Base-by-base conservation (phyloP, 2,113 vertebrate genomes). In the Mesembrinibis cayennensis region DNA sequence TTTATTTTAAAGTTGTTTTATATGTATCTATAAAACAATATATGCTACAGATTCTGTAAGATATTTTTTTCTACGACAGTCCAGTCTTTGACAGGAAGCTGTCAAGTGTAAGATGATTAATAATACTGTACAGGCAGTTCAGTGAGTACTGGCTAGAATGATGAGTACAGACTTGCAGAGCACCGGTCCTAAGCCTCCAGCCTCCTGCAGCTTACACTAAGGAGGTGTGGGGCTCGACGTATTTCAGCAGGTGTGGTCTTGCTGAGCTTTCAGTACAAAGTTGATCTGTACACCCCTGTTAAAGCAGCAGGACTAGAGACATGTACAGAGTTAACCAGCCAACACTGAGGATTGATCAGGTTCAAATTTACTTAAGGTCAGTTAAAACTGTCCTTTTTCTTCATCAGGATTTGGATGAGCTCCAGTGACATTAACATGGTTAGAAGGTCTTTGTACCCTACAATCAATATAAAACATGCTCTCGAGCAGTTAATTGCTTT, bases 311-410 rank as follows among this genome's bases (percentile, higher is more conserved):
- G 30, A 18, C n/a, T 40, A 30, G 62, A 36, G 13, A 27, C 0
- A 0, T 22, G 3, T 6, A 5, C 22, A 29, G 7, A 6, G 9
- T n/a, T 50, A 67, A 70, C 11, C 0, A 2, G 20, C 23, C 25
- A 36, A 9, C 16, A 11, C 23, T 25, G 16, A 66, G 47, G 22
- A 11, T 2, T 1, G 2, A 9, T 32, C 42, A 32, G 6, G 27
- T 36, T 77, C 50, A 76, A 65, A 49, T 49, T 47, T 42, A 52
- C 26, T 38, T 45, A 29, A 71, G 2, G 13, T 65, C 36, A 21
- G 26, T 49, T 77, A 44, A 70, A 91, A 93, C 52, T 10, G 8
- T 26, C 3, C 2, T 44, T 81, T 93, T 55, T 29, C 21, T 62
- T 58, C 10, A 16, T 44, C 22, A 40, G 17, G 12, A 10, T 45